Conservation (phyloP, 2,113 vertebrate species). For the Eolophus roseicapilla region DNA sequence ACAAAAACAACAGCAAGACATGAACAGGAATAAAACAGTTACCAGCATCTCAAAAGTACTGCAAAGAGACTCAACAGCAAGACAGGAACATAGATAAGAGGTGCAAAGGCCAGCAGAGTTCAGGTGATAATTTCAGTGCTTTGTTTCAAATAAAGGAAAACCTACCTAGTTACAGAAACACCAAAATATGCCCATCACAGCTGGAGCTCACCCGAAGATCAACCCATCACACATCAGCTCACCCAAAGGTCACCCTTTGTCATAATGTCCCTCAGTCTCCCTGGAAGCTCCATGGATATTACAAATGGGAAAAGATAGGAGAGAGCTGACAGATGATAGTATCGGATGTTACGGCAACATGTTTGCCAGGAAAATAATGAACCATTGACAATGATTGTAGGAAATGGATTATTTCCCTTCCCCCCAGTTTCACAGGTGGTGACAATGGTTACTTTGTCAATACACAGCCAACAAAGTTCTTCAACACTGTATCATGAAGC, state of each 20-base stretch:
- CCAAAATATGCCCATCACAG: background rate
- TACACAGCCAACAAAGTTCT: conserved; percentile 36
- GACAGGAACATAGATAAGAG: background rate
- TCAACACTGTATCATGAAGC: conserved; percentile 33
- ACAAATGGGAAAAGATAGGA: background rate
- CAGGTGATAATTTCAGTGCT: background rate
- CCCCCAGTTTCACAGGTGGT: conserved; percentile 30
- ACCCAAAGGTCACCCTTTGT: conserved; percentile 21
- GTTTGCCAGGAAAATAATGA: conserved; percentile 45
- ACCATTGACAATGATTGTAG: conserved; percentile 10
- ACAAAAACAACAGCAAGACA: background rate
- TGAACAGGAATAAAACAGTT: conserved; percentile 15
- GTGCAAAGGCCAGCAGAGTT: conserved; percentile 10
- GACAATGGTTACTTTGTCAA: conserved; percentile 34
- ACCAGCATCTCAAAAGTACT: background rate
- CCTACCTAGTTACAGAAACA: background rate
- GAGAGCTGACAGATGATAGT: background rate
- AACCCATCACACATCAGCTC: background rate
- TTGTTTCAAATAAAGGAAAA: conserved; percentile 24
- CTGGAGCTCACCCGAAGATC: background rate
- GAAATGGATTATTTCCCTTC: conserved; percentile 42
- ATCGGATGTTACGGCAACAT: background rate
- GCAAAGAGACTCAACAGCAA: background rate
- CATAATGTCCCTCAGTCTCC: background rate
- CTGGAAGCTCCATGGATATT: background rate